These are phyloP conservation scores for Nemopilema nomurai DNA, from an alignment of 30 jellyfish, hydroid and myxozoan genomes.

Conservation along the genomic window DNA sequence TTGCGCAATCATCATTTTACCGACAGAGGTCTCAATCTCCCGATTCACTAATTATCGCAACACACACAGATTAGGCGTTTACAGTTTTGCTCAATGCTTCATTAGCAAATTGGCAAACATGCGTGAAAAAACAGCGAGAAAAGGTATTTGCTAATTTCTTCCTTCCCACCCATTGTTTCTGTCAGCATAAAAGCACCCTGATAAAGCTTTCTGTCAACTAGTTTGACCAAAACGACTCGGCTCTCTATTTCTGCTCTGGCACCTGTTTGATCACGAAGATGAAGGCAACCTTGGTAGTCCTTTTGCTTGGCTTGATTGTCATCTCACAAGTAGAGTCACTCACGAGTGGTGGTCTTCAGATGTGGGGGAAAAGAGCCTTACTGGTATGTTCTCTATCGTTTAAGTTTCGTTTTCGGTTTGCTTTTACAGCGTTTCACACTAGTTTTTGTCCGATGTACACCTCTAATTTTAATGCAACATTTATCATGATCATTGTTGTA, in stretches of 20 bases:
- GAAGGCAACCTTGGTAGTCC: slow-evolving; percentile 12
- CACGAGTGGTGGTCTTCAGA: slow-evolving; percentile 31
- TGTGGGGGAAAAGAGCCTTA: slow-evolving; percentile 22
- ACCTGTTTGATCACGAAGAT: not conserved
- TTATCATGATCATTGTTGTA: not conserved
- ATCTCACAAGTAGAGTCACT: slow-evolving; percentile 20
- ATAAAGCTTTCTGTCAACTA: not conserved
- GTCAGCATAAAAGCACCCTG: not conserved
- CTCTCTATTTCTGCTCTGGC: not conserved
- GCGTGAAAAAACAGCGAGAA: not conserved
- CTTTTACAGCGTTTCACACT: not conserved
- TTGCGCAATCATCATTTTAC: no score
- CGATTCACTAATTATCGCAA: no score
- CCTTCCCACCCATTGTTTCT: not conserved
- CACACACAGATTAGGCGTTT: no score
- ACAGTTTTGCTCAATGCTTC: not conserved
- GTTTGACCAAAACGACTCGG: not conserved
- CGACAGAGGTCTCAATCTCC: no score
- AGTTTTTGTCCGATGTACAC: not conserved
- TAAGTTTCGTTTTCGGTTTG: not conserved
- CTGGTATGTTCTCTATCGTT: not conserved
- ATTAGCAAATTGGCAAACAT: not conserved
- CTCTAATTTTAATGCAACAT: not conserved
- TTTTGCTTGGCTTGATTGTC: slow-evolving; percentile 42
- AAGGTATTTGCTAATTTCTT: not conserved